Percentiles rank a stretch among this genome's conserved stretches.
These are phyloP conservation scores for Cepaea hortensis DNA, from an alignment of 2,888 invertebrate species.

Conservation along the genomic window DNA sequence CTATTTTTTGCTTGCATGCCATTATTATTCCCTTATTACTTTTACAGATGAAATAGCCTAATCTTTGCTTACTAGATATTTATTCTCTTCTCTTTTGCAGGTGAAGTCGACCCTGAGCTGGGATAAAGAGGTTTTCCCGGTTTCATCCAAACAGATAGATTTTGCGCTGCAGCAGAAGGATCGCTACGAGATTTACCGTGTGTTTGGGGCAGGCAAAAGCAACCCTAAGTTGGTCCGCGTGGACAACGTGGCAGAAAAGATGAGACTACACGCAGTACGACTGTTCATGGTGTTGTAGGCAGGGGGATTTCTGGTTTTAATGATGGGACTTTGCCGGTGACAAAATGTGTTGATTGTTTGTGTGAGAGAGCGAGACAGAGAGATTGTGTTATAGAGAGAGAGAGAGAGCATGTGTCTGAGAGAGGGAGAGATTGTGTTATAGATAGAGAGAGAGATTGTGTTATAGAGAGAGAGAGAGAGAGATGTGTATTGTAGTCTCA, in stretches of 20 bases:
- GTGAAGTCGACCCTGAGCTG: slow-evolving; percentile 68
- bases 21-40: too few relatives aligned
- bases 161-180: slow-evolving; percentile 67
- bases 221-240: slow-evolving; percentile 65
- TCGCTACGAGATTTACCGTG: slow-evolving; percentile 71
- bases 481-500: too few relatives aligned
- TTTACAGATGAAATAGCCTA: too few relatives aligned
- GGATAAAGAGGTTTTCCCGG: slow-evolving; percentile 70
- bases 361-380: not conserved
- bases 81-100: slow-evolving; percentile 35
- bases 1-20: too few relatives aligned
- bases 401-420: too few relatives aligned
- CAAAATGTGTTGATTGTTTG: not conserved
- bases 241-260: slow-evolving; percentile 64
- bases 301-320: not conserved
- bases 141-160: slow-evolving; percentile 70
- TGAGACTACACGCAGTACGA: slow-evolving; percentile 65
- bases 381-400: too few relatives aligned
- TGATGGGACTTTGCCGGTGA: not conserved
- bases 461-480: too few relatives aligned
- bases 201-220: slow-evolving; percentile 70
- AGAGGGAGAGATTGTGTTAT: too few relatives aligned
- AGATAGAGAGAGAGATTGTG: too few relatives aligned
- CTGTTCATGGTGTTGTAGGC: slow-evolving; percentile 66
- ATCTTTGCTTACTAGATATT: too few relatives aligned